phyloP scores from a whole-genome alignment of 1,140 invertebrate species.

The Frieseomelitta varia region DNA sequence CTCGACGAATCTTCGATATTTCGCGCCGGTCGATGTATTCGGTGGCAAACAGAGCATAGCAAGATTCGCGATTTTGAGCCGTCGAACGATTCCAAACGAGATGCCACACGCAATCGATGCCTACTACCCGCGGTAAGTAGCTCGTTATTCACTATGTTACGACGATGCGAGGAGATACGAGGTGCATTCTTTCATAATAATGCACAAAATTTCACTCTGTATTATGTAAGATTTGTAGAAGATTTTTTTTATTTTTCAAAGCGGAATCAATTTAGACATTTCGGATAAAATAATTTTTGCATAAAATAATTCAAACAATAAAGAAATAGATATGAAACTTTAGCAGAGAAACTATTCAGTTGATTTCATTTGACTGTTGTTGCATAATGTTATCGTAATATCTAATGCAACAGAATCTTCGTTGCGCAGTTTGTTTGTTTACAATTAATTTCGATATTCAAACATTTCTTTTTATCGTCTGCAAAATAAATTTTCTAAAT shows the following conservation, averaged over 20 bases:
- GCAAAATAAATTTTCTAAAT: background rate
- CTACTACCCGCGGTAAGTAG: slow-evolving; percentile 45
- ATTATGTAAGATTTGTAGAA: background rate
- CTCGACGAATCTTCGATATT: background rate
- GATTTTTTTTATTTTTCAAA: background rate
- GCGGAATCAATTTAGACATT: background rate
- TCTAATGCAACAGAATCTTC: background rate
- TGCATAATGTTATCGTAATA: slow-evolving; percentile 20
- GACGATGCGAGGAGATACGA: too few species aligned
- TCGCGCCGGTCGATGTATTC: background rate
- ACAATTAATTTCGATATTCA: background rate
- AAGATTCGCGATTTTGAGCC: slow-evolving; percentile 3
- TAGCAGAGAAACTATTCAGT: background rate
- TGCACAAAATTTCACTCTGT: background rate
- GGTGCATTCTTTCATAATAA: background rate
- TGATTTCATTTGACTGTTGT: too few species aligned
- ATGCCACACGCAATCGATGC: slow-evolving; percentile 44
- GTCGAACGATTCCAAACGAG: background rate
- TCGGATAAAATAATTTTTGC: background rate
- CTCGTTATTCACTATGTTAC: too few species aligned
- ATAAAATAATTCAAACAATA: background rate
- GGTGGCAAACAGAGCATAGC: background rate
- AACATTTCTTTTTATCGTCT: background rate
- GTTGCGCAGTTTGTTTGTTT: background rate
- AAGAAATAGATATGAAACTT: too few species aligned